Percentiles rank a stretch among this genome's conserved stretches.
Conservation (phyloP, 2,113 vertebrate species). For the Anarhynchus alexandrinus region DNA sequence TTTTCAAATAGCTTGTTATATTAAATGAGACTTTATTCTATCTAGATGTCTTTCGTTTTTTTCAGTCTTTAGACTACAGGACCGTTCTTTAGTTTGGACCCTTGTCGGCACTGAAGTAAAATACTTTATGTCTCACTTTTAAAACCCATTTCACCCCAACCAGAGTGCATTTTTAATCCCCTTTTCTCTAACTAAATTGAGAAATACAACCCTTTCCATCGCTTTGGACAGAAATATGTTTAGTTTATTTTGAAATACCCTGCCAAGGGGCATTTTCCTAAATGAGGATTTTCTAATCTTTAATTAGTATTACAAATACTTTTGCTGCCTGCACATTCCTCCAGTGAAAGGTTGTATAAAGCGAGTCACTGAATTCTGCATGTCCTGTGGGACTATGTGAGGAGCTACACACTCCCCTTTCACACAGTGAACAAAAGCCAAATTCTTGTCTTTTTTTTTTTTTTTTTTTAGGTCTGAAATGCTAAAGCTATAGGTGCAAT, state of each 20-base stretch:
- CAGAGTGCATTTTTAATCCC: not conserved
- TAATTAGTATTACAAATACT: slow-evolving; percentile 47
- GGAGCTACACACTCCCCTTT: not conserved
- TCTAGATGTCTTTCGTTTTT: not conserved
- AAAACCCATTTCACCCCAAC: not conserved
- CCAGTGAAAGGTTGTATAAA: not conserved
- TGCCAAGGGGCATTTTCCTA: not conserved
- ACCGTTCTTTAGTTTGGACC: not conserved
- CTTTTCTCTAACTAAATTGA: not conserved
- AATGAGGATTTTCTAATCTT: slow-evolving; percentile 24
- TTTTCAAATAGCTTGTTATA: not conserved
- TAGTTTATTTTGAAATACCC: not conserved
- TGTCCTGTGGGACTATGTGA: not conserved
- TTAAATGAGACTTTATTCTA: not conserved
- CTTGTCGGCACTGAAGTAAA: not conserved
- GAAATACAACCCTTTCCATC: not conserved
- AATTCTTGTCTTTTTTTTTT: not conserved
- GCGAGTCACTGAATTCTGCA: not conserved
- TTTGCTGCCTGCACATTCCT: not conserved
- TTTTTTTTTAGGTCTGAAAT: not conserved
- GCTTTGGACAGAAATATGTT: not conserved
- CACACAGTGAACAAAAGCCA: slow-evolving; percentile 45
- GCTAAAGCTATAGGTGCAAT: not conserved
- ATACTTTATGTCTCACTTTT: not conserved
- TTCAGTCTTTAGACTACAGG: not conserved